phyloP scores from a whole-genome alignment of 2,888 invertebrate species.

The Noctua fimbriata region DNA sequence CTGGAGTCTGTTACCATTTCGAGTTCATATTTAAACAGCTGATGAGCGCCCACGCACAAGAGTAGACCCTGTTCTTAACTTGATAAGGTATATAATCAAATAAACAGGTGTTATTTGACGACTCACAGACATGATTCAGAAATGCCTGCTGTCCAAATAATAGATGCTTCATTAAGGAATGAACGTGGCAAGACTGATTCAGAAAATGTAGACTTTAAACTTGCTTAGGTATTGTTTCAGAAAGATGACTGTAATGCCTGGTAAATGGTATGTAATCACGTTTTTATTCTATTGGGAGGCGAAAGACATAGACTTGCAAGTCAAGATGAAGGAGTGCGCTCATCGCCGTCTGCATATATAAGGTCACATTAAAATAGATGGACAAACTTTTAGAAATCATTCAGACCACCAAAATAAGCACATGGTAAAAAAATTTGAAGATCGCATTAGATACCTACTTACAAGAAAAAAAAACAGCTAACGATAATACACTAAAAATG shows the following conservation, averaged over 20 bases:
- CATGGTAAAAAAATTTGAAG: too few species aligned
- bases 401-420: too few species aligned
- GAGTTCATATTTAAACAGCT: slow-evolving; percentile 65
- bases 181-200: slow-evolving; percentile 22
- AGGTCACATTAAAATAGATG: too few species aligned
- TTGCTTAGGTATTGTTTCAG: background rate
- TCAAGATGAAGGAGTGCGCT: too few species aligned
- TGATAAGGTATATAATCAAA: slow-evolving; percentile 15
- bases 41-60: slow-evolving; percentile 30
- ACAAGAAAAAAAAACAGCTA: too few species aligned
- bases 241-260: background rate
- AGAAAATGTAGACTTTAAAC: background rate
- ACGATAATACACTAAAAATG: too few species aligned
- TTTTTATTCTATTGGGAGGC: background rate
- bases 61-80: background rate
- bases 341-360: too few species aligned
- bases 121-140: slow-evolving; percentile 50
- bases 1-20: slow-evolving; percentile 39
- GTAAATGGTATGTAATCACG: background rate
- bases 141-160: slow-evolving; percentile 60
- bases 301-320: too few species aligned
- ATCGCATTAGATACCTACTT: too few species aligned
- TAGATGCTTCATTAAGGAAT: slow-evolving; percentile 37
- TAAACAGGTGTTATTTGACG: slow-evolving; percentile 28
- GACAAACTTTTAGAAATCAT: too few species aligned